These are phyloP conservation scores for Maniola jurtina DNA, from an alignment of 1,140 invertebrate genomes.

Conservation along the genomic window DNA sequence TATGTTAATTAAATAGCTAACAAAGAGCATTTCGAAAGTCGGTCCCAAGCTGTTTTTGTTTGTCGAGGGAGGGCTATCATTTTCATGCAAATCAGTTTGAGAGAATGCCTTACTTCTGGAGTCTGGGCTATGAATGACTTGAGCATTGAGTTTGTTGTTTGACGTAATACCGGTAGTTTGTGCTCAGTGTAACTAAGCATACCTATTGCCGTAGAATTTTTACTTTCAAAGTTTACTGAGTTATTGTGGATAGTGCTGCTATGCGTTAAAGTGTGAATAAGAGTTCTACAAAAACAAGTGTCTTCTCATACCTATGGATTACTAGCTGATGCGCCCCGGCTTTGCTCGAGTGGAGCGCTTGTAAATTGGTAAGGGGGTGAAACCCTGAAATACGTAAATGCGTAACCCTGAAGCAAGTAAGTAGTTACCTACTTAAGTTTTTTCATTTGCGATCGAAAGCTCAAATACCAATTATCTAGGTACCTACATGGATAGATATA, in stretches of 20 bases:
- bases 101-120: constrained; percentile 33
- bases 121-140: constrained; percentile 34
- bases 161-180: constrained; percentile 41
- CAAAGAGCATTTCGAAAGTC: constrained; percentile 55
- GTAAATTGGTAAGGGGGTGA: too few species aligned
- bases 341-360: too few species aligned
- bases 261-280: too few species aligned
- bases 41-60: constrained; percentile 47
- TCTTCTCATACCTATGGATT: too few species aligned
- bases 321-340: too few species aligned
- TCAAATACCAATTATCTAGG: too few species aligned
- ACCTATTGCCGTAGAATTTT: neutral
- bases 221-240: neutral
- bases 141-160: constrained; percentile 42
- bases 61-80: constrained; percentile 43
- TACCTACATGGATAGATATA: too few species aligned
- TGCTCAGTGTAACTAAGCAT: constrained; percentile 20
- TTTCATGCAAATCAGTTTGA: constrained; percentile 61
- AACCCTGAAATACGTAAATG: too few species aligned
- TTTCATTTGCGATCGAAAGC: too few species aligned
- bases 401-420: too few species aligned
- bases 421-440: too few species aligned
- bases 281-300: too few species aligned
- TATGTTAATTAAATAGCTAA: constrained; percentile 39
- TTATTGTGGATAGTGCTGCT: neutral